These are phyloP conservation scores for Beris morrisii DNA, from an alignment of 2,888 invertebrate species.

Conservation along the genomic window DNA sequence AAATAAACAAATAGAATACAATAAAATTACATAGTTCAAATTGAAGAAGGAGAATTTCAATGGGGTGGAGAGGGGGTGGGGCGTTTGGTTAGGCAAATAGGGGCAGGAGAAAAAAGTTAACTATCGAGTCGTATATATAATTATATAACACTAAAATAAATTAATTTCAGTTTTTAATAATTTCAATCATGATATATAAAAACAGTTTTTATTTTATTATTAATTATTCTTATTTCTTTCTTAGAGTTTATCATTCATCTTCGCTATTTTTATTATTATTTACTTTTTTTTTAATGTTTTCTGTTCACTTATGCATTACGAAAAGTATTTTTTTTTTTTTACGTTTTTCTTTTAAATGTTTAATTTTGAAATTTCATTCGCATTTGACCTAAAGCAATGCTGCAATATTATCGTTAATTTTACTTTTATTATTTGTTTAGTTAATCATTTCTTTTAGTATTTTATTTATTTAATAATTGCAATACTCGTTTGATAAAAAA, in stretches of 20 bases:
- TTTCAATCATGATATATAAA: constrained; percentile 27
- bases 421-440: too few species aligned
- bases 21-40: neutral
- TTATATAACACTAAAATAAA: constrained; percentile 21
- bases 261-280: constrained; percentile 30
- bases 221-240: too few species aligned
- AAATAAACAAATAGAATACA: constrained; percentile 1
- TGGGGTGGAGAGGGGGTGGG: neutral
- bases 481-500: too few species aligned
- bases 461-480: too few species aligned
- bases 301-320: too few species aligned
- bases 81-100: neutral
- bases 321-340: too few species aligned
- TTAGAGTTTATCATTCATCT: too few species aligned
- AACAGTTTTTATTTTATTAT: neutral
- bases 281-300: constrained; percentile 42
- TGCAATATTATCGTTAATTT: too few species aligned
- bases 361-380: too few species aligned
- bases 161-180: constrained; percentile 25
- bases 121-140: neutral
- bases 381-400: too few species aligned
- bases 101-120: constrained; percentile 1
- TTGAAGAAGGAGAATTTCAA: neutral
- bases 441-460: too few species aligned
- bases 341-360: too few species aligned